Evolutionary conservation across 2,888 invertebrate genomes (phyloP).

Genomic region (Rotaria magnacalcarata): DNA sequence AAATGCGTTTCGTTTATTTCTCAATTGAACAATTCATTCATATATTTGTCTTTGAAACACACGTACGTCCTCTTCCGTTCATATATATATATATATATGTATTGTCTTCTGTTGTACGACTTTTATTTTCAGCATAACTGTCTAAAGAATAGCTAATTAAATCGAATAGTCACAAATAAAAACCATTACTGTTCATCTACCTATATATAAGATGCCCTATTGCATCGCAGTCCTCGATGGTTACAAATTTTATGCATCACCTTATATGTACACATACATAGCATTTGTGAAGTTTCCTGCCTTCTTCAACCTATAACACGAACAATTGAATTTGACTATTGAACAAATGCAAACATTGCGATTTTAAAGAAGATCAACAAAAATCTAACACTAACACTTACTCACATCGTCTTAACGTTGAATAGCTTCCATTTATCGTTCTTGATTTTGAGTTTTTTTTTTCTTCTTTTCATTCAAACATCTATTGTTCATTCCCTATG

Average conservation of each 20-base stretch:
- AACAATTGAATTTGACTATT: constrained; percentile 6
- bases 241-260: not conserved
- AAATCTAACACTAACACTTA: not conserved
- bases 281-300: not conserved
- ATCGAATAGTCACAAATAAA: not conserved
- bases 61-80: not conserved
- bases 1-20: not conserved
- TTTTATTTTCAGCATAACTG: not conserved
- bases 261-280: not conserved
- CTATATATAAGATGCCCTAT: not conserved
- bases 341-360: constrained; percentile 23
- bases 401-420: constrained; percentile 1
- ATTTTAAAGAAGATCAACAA: constrained; percentile 26
- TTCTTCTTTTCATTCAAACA: not conserved
- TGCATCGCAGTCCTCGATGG: not conserved
- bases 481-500: not conserved
- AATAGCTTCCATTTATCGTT: constrained; percentile 11
- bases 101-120: not conserved
- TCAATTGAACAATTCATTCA: not conserved
- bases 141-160: not conserved
- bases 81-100: not conserved
- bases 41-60: not conserved
- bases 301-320: not conserved
- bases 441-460: not conserved
- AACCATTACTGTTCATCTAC: not conserved